Evolutionary conservation across 2,113 vertebrate species (phyloP).

Genomic region (Anguilla japonica): DNA sequence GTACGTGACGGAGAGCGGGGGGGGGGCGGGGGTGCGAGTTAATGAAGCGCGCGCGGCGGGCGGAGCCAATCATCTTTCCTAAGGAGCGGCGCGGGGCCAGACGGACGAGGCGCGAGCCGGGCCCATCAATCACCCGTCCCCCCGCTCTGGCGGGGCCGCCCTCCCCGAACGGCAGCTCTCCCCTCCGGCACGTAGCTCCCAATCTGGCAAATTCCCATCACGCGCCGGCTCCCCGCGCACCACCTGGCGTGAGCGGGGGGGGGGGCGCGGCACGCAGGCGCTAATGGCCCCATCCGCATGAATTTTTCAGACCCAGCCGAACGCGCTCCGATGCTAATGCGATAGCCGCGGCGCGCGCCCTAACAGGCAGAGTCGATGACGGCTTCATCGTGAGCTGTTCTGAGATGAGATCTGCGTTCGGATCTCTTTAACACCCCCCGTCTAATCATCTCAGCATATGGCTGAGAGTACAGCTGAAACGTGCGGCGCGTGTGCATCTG

Average conservation of each 20-base stretch:
- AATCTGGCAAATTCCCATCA: not conserved
- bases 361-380: conserved; percentile 27
- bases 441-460: not conserved
- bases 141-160: conserved; percentile 2
- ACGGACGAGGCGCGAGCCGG: conserved; percentile 50
- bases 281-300: conserved; percentile 59
- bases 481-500: conserved; percentile 3
- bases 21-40: conserved; percentile 56
- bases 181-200: not conserved
- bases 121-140: conserved; percentile 55
- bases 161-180: not conserved
- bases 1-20: conserved; percentile 45
- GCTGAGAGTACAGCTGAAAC: not conserved
- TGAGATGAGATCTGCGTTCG: conserved; percentile 45
- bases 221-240: not conserved
- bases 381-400: conserved; percentile 29
- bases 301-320: conserved; percentile 61
- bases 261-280: conserved; percentile 35
- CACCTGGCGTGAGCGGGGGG: conserved; percentile 1
- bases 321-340: conserved; percentile 39
- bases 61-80: conserved; percentile 50
- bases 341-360: conserved; percentile 48
- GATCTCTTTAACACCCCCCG: conserved; percentile 22
- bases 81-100: conserved; percentile 46
- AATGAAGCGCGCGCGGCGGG: conserved; percentile 53